Conservation (phyloP, 1,140 invertebrate species). For the Hylaeus volcanicus region DNA sequence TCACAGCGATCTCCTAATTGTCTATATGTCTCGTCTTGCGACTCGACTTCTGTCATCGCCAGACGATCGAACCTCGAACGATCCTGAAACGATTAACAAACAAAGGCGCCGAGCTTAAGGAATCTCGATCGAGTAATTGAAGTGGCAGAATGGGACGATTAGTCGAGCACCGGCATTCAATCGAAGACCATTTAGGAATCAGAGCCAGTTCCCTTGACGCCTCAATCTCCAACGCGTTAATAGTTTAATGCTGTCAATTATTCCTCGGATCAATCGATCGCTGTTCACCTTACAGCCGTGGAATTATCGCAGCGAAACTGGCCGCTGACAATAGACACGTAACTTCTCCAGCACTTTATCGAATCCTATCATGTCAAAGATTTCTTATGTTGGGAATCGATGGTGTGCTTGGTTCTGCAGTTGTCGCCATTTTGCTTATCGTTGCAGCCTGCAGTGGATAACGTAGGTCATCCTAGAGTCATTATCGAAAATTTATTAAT, state of each 20-base stretch:
- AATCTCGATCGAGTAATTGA: neutral
- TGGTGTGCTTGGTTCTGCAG: neutral
- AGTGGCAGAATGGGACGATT: neutral
- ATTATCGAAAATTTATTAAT: no score
- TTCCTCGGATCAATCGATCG: neutral
- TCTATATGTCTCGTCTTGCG: no score
- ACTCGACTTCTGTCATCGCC: no score
- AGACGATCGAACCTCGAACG: no score
- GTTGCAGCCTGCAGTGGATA: neutral
- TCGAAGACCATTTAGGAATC: constrained; percentile 4
- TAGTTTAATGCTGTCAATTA: neutral
- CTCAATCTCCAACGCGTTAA: neutral
- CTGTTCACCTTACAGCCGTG: no score
- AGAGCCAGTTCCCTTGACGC: neutral
- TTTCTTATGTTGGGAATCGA: neutral
- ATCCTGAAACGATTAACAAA: neutral
- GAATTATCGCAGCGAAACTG: no score
- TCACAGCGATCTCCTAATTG: no score
- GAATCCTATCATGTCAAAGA: neutral
- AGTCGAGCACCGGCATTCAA: neutral
- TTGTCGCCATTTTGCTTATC: constrained; percentile 2
- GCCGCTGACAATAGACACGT: no score
- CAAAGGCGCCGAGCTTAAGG: neutral
- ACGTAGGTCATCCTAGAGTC: no score
- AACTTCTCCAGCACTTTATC: no score